Conservation (phyloP, 2,113 vertebrate species). For the Glaucidium brasilianum region DNA sequence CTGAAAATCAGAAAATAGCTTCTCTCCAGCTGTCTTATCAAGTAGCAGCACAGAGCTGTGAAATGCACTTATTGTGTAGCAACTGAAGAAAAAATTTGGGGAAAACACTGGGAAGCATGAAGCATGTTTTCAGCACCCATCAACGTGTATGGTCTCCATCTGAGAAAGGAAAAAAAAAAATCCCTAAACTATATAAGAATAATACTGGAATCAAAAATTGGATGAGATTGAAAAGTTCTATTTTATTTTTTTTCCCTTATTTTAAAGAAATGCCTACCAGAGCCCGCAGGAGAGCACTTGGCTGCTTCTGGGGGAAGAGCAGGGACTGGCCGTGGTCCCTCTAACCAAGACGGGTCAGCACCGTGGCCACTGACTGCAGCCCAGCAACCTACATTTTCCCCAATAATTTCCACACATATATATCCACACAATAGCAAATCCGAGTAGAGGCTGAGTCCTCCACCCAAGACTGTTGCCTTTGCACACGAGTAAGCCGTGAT, state of each 20-base stretch:
- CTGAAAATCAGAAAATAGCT: conserved; percentile 56
- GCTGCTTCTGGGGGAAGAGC: not conserved
- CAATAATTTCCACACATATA: not conserved
- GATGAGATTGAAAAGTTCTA: not conserved
- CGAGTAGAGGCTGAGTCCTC: not conserved
- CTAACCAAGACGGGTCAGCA: not conserved
- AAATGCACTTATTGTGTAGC: not conserved
- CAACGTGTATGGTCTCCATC: not conserved
- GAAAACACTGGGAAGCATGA: not conserved
- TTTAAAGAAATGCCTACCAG: not conserved
- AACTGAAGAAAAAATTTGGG: not conserved
- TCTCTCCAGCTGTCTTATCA: conserved; percentile 33
- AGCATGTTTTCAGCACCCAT: not conserved
- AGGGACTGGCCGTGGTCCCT: rapidly evolving
- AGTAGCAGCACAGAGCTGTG: not conserved
- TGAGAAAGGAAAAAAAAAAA: not conserved
- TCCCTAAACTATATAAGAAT: not conserved
- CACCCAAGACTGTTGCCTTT: not conserved
- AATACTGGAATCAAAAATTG: not conserved
- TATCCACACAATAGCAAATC: not conserved
- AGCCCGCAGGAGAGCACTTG: not conserved
- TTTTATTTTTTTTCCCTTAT: not conserved
- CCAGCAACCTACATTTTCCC: not conserved
- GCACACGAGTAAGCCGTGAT: not conserved
- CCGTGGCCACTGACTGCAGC: rapidly evolving